phyloP scores from a whole-genome alignment of 2,797 vertebrate genomes.

The Cryptoprocta ferox region DNA sequence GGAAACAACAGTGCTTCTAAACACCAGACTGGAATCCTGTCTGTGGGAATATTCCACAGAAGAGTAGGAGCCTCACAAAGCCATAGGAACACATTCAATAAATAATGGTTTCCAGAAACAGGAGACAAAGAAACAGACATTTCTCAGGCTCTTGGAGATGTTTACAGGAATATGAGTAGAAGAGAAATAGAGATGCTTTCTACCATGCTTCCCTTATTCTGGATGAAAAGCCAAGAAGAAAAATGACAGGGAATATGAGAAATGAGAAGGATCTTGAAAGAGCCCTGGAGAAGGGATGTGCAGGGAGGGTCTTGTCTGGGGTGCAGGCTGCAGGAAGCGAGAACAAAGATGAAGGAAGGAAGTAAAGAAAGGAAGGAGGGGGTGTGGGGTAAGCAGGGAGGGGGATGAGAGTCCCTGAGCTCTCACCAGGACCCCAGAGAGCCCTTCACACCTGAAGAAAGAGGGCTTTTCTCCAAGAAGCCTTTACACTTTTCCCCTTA shows the following conservation, averaged over 20 bases:
- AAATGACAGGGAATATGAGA: not conserved
- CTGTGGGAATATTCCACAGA: constrained; percentile 60
- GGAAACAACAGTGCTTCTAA: not conserved
- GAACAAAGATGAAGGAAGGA: not conserved
- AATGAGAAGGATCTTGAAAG: not conserved
- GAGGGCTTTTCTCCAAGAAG: not conserved
- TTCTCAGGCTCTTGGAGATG: not conserved
- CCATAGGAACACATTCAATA: constrained; percentile 69
- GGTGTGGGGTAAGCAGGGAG: too few species aligned
- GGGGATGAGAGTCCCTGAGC: not conserved
- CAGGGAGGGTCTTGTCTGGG: not conserved
- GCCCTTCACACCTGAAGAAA: constrained; percentile 30
- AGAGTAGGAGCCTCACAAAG: constrained; percentile 66
- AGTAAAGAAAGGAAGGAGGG: not conserved
- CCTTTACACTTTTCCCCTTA: not conserved
- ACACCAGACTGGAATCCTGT: constrained; percentile 53
- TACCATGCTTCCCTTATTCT: not conserved
- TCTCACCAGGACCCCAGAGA: not conserved
- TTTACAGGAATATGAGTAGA: constrained; percentile 57
- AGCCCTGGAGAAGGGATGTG: not conserved
- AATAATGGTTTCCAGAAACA: constrained; percentile 68
- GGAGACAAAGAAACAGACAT: not conserved
- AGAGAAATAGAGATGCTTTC: constrained; percentile 17
- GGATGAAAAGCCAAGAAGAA: not conserved
- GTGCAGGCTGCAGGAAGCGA: not conserved